Base-by-base conservation (phyloP, 2,113 vertebrate genomes). In the Aldabrachelys gigantea region DNA sequence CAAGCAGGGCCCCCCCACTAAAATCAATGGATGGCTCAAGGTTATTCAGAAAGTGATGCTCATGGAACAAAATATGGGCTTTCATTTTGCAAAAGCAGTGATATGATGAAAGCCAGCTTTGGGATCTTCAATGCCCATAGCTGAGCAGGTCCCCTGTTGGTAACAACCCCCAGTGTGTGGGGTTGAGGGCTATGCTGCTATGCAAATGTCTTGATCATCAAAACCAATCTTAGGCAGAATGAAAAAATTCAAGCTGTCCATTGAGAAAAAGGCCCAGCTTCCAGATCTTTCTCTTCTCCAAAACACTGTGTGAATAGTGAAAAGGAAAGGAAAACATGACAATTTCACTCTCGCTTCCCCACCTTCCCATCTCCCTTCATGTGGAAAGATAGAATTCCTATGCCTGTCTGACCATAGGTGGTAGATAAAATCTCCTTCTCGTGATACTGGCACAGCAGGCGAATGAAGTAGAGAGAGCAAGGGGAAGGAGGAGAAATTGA, bases 131-230 rank as follows among this genome's bases (percentile, higher is more conserved):
- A 24, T 19, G 31, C 31, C 53, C 56, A 14, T 22, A 56, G 53
- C 31, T 41, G 6, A 76, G 21, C 31, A 22, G n/a, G 59, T 41
- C 38, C 27, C 0, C 0, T 8, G 1, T 85, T 89, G 27, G 0
- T 47, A 44, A 72, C 2, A 0, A 44, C 59, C 27, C 65, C 16
- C 12, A 0, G 31, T n/a, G 29, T 31, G 19, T 52, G 41, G 44
- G 31, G 5, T 35, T 65, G 17, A 2, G 56, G 47, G 65, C 10
- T 16, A 80, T 10, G 9, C 1, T 12, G 7, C 89, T 52, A 10
- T 88, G 52, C 38, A 38, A 78, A 13, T 56, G 38, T 69, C 76
- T n/a, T 10, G 41, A 72, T 52, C 27, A 82, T 17, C 84, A 44
- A 56, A 85, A 69, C 49, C 75, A 81, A 0, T 72, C 81, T 25